Evolutionary conservation across 2,797 vertebrate species (phyloP).

Genomic region (Sciaenops ocellatus): DNA sequence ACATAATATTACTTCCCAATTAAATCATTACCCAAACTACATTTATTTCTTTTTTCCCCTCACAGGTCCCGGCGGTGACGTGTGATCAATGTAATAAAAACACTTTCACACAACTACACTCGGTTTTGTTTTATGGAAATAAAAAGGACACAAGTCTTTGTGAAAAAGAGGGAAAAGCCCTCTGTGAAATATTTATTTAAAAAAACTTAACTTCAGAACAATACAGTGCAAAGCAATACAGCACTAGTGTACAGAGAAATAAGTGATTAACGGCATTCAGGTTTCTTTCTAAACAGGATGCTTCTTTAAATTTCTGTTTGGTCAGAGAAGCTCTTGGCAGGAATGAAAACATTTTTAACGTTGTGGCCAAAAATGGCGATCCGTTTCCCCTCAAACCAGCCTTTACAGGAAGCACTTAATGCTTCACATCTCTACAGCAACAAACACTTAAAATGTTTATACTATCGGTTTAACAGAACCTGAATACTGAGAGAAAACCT

Average conservation of each 20-base stretch:
- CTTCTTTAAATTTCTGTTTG: neutral
- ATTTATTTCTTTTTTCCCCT: neutral
- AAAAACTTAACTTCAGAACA: neutral
- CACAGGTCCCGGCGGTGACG: conserved; percentile 38
- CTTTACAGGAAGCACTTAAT: neutral
- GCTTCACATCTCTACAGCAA: conserved; percentile 1
- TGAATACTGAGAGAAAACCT: neutral
- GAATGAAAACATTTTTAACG: neutral
- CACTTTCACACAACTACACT: conserved; percentile 5
- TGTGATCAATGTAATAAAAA: conserved; percentile 64
- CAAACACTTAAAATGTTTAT: neutral
- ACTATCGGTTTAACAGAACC: neutral
- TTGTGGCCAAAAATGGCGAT: neutral
- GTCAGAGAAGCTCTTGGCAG: conserved; percentile 3
- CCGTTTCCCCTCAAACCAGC: neutral
- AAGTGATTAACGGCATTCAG: neutral
- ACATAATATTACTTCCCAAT: neutral
- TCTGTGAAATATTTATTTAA: conserved; percentile 31
- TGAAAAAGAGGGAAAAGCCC: neutral
- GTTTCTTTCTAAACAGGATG: neutral
- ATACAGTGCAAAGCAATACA: conserved; percentile 2
- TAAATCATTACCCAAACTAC: neutral
- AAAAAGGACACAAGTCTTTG: neutral
- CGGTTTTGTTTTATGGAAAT: conserved; percentile 26
- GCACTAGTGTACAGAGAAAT: conserved; percentile 4